Percentiles rank a stretch among this genome's conserved stretches.
phyloP scores from a whole-genome alignment of 1,140 invertebrate species.

The Microplitis mediator region DNA sequence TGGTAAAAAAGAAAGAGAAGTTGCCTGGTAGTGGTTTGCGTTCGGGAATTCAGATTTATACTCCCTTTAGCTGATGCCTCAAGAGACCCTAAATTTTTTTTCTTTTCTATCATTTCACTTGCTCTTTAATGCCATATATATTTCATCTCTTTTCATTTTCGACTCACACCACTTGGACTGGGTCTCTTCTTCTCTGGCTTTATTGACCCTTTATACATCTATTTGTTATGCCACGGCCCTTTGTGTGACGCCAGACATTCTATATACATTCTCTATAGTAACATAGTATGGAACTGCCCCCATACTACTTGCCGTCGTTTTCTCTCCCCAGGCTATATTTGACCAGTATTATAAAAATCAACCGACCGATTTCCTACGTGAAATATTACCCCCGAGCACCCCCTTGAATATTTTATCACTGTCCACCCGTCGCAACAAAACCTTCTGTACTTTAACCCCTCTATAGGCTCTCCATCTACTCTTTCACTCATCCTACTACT shows the following conservation, averaged over 20 bases:
- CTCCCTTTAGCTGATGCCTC: conserved; percentile 46
- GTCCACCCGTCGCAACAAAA: conserved; percentile 45
- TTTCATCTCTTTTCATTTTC: conserved; percentile 21
- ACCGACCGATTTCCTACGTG: conserved; percentile 63
- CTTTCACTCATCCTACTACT: neutral
- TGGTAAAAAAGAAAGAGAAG: conserved; percentile 35
- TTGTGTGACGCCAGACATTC: conserved; percentile 54
- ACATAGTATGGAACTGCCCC: too few relatives aligned
- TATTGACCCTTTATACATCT: conserved; percentile 65
- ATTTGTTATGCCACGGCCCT: conserved; percentile 62
- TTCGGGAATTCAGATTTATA: conserved; percentile 57
- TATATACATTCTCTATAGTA: conserved; percentile 35
- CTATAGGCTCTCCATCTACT: neutral
- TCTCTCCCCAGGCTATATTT: conserved; percentile 61
- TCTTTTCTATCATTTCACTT: conserved; percentile 13
- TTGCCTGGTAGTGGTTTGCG: neutral
- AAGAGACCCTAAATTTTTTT: conserved; percentile 45
- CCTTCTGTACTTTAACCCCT: conserved; percentile 28
- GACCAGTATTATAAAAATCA: conserved; percentile 66
- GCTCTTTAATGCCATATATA: conserved; percentile 18
- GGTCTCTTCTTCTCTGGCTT: conserved; percentile 48
- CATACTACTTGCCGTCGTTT: conserved; percentile 38
- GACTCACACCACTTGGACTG: conserved; percentile 11
- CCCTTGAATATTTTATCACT: conserved; percentile 62
- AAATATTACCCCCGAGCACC: conserved; percentile 59